Percentiles rank a stretch among this genome's conserved stretches.
Evolutionary conservation across 2,113 vertebrate genomes (phyloP).

Genomic region (Merops nubicus): DNA sequence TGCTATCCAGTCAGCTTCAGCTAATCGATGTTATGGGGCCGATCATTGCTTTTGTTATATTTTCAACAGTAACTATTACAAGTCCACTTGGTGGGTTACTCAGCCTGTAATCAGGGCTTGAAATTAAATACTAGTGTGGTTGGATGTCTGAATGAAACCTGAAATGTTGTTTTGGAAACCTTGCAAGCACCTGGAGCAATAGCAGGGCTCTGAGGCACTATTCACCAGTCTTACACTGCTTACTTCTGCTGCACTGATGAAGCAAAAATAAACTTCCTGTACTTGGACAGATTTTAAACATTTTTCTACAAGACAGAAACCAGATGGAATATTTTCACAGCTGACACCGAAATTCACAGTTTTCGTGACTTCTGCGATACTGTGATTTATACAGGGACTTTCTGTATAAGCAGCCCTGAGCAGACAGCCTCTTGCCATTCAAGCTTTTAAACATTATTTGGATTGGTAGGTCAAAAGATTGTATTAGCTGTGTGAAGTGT

Average conservation of each 20-base stretch:
- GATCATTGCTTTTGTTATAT: neutral
- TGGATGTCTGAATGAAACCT: neutral
- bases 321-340: conserved; percentile 74
- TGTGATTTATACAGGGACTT: conserved; percentile 64
- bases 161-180: conserved; percentile 16
- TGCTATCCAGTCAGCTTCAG: neutral
- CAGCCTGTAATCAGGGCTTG: neutral
- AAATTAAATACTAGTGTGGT: neutral
- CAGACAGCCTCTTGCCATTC: conserved; percentile 16
- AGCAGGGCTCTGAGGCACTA: neutral
- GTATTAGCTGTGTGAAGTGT: conserved; percentile 6
- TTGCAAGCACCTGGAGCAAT: neutral
- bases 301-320: conserved; percentile 71
- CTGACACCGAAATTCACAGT: conserved; percentile 66
- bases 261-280: conserved; percentile 64
- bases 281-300: conserved; percentile 67
- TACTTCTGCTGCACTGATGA: conserved; percentile 44
- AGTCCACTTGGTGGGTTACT: neutral
- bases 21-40: neutral
- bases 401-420: conserved; percentile 46
- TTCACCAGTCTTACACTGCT: conserved; percentile 21
- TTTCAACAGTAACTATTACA: neutral
- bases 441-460: neutral
- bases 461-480: conserved; percentile 34
- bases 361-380: conserved; percentile 50